These are phyloP conservation scores for Eriocheir sinensis DNA, from an alignment of 1,140 invertebrate species.

Conservation along the genomic window DNA sequence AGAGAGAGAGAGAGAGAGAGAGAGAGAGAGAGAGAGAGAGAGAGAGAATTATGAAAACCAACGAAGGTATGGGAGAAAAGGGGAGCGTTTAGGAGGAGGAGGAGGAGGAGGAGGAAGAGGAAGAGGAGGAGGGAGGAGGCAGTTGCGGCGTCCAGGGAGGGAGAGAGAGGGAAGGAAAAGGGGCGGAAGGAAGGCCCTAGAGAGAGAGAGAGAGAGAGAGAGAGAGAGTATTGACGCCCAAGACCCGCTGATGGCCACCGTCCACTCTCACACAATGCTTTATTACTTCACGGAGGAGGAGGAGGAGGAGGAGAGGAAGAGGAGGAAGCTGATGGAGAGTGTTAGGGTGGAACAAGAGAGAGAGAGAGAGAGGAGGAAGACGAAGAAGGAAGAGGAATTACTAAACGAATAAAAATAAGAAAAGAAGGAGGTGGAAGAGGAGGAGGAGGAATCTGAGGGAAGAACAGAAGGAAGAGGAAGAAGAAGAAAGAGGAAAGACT, in stretches of 20 bases:
- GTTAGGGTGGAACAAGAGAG: background rate
- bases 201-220: slow-evolving; percentile 32
- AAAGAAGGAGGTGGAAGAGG: no score
- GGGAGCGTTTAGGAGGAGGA: background rate
- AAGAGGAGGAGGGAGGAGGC: background rate
- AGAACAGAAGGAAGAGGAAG: background rate
- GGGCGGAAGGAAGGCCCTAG: background rate
- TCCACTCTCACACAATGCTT: slow-evolving; percentile 66
- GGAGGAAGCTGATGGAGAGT: background rate
- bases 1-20: background rate
- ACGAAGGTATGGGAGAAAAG: background rate
- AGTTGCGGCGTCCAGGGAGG: no score
- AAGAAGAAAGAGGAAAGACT: background rate
- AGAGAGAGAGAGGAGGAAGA: no score
- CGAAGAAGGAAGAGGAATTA: no score
- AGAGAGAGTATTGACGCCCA: background rate
- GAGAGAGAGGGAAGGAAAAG: slow-evolving; percentile 30
- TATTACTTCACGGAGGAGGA: slow-evolving; percentile 20
- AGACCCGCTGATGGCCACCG: slow-evolving; percentile 46
- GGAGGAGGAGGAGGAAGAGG: background rate
- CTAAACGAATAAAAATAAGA: no score
- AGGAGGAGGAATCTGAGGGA: no score
- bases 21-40: slow-evolving; percentile 39
- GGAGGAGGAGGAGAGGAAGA: background rate
- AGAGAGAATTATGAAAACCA: background rate